Conservation (phyloP, 2,888 invertebrate genomes). For the Poecilobothrus nobilitatus region DNA sequence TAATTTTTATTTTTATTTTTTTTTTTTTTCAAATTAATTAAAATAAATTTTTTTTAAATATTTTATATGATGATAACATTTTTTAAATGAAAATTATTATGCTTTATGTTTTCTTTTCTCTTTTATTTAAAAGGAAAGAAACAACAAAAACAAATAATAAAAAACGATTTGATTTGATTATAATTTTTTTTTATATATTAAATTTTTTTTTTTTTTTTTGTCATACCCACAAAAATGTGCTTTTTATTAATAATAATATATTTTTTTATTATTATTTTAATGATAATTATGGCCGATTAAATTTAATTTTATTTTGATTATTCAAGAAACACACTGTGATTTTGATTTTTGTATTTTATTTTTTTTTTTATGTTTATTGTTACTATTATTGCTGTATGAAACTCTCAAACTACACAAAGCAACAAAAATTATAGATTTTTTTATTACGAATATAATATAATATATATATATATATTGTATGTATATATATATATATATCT, state of each 20-base stretch:
- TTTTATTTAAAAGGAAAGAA: background rate
- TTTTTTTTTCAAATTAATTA: background rate
- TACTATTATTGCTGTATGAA: background rate
- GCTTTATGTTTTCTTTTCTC: background rate
- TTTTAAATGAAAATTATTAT: no score
- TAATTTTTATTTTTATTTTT: background rate
- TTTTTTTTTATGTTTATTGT: constrained; percentile 5
- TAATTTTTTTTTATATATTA: no score
- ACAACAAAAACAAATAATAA: background rate
- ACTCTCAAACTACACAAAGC: background rate
- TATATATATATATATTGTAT: background rate
- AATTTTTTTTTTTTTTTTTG: no score
- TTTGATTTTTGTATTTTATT: background rate
- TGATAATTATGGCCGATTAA: constrained; percentile 4
- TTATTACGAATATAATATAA: background rate
- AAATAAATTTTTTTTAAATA: no score
- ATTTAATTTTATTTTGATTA: constrained; percentile 8
- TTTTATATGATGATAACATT: background rate
- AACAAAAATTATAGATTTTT: background rate
- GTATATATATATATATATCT: background rate
- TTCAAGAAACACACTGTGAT: constrained; percentile 8
- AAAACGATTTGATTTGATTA: background rate
- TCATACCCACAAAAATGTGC: constrained; percentile 6
- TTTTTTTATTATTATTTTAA: constrained; percentile 5
- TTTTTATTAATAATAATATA: background rate